Base-by-base conservation (phyloP, 2,797 vertebrate species). In the Synaphobranchus kaupii region DNA sequence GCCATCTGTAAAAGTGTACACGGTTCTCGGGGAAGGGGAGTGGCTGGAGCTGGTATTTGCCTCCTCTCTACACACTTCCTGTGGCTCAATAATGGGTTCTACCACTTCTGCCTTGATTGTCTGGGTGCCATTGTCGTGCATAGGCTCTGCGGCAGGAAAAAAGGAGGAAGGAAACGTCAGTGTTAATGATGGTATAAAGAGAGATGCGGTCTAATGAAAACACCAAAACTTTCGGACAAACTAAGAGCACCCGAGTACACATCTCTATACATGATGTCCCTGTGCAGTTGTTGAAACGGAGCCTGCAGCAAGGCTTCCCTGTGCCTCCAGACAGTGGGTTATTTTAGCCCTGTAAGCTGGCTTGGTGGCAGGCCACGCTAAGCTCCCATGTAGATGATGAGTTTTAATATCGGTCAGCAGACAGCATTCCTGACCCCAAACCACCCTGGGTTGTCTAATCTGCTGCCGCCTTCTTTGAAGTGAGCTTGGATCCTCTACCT, bases 111-210 rank as follows among this genome's bases (percentile, higher is more conserved):
- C 93, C 93, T 96, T 97, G 96, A 97, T 96, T 96, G 96, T 97
- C 96, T 97, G 96, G 93, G 96, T 97, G 89, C 96, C 96, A 90
- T 95, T 97, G 93, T 96, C 96, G 89, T 96, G 96, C 96, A 97
- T 96, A 87, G 93, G 93, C 86, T 93, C 93, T 93, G 94, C 91
- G 92, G 95, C 93, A 94, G 89, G 83, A 17, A 89, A 89, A 87
- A 28, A 73, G 52, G 88, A 66, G 31, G 86, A 85, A 87, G 56
- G 83, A 78, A 83, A 83, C 3, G 47, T 86, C 63, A 63, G 89
- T 25, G 76, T 15, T 20, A 47, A 28, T n/a, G 15, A 44, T 48
- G 76, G 22, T 47, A 7, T 25, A 39, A 39, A 76, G 6, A 34
- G 10, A 76, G 15, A 12, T 13, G 39, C 4, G 34, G 17, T 17